phyloP scores from a whole-genome alignment of 2,888 invertebrate genomes.

The Volucella zonaria region DNA sequence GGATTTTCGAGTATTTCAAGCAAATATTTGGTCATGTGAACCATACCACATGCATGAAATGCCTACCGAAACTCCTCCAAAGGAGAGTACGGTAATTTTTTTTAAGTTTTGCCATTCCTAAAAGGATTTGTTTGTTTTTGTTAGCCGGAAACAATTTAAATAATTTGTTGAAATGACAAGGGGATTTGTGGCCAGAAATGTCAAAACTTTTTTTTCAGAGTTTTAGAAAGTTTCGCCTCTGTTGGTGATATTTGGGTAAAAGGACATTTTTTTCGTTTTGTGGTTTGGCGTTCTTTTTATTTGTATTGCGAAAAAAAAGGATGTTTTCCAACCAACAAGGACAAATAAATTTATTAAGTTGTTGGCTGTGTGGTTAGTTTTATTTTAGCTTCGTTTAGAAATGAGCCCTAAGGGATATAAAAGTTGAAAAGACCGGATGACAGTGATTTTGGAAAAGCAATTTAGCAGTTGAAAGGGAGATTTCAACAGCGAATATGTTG shows the following conservation, averaged over 20 bases:
- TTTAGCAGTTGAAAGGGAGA: too few species aligned
- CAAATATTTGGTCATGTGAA: not conserved
- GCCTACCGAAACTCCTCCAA: not conserved
- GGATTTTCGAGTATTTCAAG: conserved; percentile 25
- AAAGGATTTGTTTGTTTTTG: conserved; percentile 11
- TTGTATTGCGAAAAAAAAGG: not conserved
- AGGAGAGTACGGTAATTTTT: not conserved
- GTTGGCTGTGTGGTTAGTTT: too few species aligned
- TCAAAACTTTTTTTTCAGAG: conserved; percentile 26
- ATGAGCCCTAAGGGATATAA: too few species aligned
- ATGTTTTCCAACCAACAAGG: too few species aligned
- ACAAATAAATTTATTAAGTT: too few species aligned
- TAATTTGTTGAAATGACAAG: conserved; percentile 41
- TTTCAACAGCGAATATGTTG: too few species aligned
- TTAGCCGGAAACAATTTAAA: conserved; percentile 29
- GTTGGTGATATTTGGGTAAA: conserved; percentile 15
- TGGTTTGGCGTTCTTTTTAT: not conserved
- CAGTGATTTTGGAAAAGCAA: too few species aligned
- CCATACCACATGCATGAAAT: not conserved
- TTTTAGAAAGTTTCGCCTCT: conserved; percentile 12
- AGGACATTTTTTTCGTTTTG: not conserved
- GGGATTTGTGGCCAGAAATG: conserved; percentile 35
- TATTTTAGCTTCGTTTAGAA: too few species aligned
- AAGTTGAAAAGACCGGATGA: too few species aligned
- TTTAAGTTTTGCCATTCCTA: conserved; percentile 34